Evolutionary conservation across 1,140 invertebrate genomes (phyloP).

Genomic region (Chironomus striatipennis): DNA sequence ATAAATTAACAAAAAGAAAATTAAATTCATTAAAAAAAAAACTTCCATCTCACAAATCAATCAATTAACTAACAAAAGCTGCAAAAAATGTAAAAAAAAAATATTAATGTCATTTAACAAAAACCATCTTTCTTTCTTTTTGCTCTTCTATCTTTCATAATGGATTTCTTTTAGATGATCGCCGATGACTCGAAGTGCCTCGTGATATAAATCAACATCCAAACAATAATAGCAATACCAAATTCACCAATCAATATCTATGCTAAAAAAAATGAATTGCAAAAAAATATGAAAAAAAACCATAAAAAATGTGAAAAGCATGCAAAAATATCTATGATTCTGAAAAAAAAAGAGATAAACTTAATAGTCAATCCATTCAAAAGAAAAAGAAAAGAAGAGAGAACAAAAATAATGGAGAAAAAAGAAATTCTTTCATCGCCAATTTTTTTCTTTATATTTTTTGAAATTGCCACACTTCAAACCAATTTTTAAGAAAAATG

Average conservation of each 20-base stretch:
- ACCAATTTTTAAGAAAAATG: no score
- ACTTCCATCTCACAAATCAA: neutral
- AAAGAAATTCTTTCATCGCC: neutral
- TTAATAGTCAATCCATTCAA: constrained; percentile 3
- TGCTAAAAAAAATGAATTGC: neutral
- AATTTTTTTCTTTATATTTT: neutral
- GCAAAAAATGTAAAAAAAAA: neutral
- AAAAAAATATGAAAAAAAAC: neutral
- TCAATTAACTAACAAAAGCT: neutral
- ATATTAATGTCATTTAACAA: neutral
- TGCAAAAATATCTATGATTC: constrained; percentile 16
- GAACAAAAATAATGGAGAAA: neutral
- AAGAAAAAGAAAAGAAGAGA: neutral
- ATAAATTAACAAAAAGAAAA: no score
- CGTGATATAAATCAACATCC: constrained; percentile 24
- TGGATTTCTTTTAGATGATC: constrained; percentile 25
- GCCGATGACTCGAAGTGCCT: constrained; percentile 28
- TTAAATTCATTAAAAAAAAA: neutral
- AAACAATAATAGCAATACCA: constrained; percentile 24
- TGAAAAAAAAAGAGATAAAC: no score
- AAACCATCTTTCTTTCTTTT: constrained; percentile 15
- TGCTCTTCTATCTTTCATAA: neutral
- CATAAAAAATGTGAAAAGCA: neutral
- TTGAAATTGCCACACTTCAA: no score
- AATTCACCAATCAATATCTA: constrained; percentile 16